Conservation (phyloP, 1,140 invertebrate species). For the Ridgeia piscesae region DNA sequence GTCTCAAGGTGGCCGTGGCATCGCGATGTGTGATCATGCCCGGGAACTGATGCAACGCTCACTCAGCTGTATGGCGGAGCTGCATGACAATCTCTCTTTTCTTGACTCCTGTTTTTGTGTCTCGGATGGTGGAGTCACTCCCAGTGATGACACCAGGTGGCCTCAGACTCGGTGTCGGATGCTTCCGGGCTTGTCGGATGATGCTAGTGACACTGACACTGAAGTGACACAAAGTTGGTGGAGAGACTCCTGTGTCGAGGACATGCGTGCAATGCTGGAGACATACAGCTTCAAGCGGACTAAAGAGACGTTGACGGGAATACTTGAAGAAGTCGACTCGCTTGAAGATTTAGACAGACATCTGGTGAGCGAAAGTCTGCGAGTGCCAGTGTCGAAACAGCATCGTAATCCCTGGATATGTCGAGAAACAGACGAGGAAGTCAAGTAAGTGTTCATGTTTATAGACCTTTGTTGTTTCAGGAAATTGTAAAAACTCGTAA, state of each 20-base stretch:
- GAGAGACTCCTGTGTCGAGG: not conserved
- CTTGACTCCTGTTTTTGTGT: not conserved
- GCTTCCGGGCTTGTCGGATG: not conserved
- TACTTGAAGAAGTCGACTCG: not conserved
- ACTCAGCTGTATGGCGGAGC: not conserved
- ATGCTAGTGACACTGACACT: not conserved
- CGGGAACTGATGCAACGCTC: not conserved
- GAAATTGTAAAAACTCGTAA: too few species aligned
- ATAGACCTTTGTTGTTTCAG: too few species aligned
- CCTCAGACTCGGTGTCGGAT: not conserved
- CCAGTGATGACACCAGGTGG: not conserved
- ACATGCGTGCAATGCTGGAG: not conserved
- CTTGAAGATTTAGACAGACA: not conserved
- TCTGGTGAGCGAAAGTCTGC: slow-evolving; percentile 7
- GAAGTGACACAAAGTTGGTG: not conserved
- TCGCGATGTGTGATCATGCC: not conserved
- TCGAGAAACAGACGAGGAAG: not conserved
- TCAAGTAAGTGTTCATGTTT: not conserved
- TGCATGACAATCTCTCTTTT: not conserved
- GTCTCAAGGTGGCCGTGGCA: not conserved
- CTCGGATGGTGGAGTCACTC: not conserved
- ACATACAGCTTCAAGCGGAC: not conserved
- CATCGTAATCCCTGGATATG: slow-evolving; percentile 25
- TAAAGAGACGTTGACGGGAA: not conserved
- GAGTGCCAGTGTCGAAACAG: slow-evolving; percentile 22